Percentiles rank a stretch among this genome's conserved stretches.
phyloP scores from a whole-genome alignment of 2,113 vertebrate genomes.

The pig (Sus scrofa) region DNA sequence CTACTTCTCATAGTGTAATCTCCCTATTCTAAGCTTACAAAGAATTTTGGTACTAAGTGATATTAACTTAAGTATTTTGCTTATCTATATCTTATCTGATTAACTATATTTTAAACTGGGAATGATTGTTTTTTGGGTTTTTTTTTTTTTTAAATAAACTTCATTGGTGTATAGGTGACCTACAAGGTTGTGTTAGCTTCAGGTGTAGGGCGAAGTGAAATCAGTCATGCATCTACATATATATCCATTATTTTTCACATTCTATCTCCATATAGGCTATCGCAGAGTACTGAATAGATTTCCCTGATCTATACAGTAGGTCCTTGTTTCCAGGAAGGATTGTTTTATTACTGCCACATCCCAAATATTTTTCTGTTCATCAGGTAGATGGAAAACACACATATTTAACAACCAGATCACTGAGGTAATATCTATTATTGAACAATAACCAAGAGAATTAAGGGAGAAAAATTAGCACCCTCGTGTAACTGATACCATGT shows the following conservation, averaged over 20 bases:
- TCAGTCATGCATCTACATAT: no score
- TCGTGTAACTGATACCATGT: neutral
- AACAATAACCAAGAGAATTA: conserved; percentile 3
- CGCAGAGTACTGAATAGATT: no score
- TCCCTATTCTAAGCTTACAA: neutral
- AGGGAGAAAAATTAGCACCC: neutral
- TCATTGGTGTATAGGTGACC: no score
- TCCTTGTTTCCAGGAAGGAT: no score
- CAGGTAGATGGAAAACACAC: neutral
- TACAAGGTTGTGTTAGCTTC: no score
- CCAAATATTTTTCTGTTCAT: neutral
- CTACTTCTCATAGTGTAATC: neutral
- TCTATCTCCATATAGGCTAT: no score
- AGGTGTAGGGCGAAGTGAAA: no score
- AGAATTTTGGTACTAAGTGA: neutral
- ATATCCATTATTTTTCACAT: no score
- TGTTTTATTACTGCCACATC: neutral
- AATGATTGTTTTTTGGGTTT: neutral
- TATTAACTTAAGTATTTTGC: conserved; percentile 35
- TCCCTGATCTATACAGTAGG: no score
- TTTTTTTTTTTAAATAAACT: no score
- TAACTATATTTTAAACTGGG: conserved; percentile 23
- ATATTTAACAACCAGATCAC: neutral
- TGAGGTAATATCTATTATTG: neutral
- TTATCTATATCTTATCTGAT: neutral